phyloP scores from a whole-genome alignment of 2,888 invertebrate species.

The Onthophagus sagittarius region DNA sequence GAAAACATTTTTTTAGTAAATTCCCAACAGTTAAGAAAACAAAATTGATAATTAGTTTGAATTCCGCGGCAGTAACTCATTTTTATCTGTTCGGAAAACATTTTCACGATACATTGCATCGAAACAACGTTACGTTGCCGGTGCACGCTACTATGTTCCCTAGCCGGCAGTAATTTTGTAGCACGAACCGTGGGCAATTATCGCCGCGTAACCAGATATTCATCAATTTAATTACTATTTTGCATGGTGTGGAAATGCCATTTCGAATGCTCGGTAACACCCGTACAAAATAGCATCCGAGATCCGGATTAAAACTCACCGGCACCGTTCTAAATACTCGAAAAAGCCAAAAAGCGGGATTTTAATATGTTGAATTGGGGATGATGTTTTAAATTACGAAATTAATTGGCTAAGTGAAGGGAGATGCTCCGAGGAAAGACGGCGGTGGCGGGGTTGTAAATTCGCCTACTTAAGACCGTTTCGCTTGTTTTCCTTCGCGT shows the following conservation, averaged over 20 bases:
- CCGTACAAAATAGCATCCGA: neutral
- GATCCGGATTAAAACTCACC: neutral
- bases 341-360: neutral
- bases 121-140: neutral
- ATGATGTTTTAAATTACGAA: neutral
- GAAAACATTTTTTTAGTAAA: neutral
- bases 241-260: slow-evolving; percentile 1
- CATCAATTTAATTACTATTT: slow-evolving; percentile 12
- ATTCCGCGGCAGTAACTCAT: neutral
- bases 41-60: neutral
- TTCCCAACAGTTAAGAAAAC: neutral
- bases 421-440: neutral
- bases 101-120: neutral
- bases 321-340: neutral
- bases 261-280: neutral
- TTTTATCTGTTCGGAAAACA: neutral
- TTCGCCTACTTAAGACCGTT: neutral
- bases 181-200: slow-evolving; percentile 5
- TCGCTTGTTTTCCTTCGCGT: slow-evolving; percentile 2
- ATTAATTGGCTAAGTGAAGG: neutral
- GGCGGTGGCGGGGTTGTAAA: neutral
- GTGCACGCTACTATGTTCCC: neutral
- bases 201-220: slow-evolving; percentile 10
- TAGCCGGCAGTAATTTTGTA: neutral
- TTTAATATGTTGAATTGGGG: neutral